Evolutionary conservation across 2,113 vertebrate species (phyloP).

Genomic region (Serinus canaria): DNA sequence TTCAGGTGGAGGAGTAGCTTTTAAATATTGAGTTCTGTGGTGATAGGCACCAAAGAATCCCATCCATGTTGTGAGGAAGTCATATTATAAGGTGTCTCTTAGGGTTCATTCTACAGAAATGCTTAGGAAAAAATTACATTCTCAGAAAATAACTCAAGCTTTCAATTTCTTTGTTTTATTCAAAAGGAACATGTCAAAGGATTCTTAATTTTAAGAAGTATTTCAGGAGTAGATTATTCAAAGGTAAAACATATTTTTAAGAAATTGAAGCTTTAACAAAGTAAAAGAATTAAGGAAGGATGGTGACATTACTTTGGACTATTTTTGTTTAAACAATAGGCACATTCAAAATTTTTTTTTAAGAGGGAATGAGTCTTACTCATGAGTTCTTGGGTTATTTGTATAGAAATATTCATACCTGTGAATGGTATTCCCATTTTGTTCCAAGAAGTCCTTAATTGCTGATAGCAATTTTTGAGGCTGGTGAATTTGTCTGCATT

Average conservation of each 20-base stretch:
- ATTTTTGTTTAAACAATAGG: neutral
- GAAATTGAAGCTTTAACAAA: neutral
- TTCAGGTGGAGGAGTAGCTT: constrained; percentile 6
- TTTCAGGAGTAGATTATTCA: neutral
- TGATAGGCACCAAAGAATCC: neutral
- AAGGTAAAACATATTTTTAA: neutral
- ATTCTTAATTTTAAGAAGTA: neutral
- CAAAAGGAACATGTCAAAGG: neutral
- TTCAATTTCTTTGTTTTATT: neutral
- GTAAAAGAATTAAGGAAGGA: neutral
- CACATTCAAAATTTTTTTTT: neutral
- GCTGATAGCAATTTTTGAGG: neutral
- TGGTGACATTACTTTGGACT: neutral
- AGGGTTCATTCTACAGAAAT: neutral
- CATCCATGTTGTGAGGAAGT: neutral
- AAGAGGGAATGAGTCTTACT: neutral
- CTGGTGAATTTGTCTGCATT: neutral
- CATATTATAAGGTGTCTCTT: neutral
- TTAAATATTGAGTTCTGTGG: neutral
- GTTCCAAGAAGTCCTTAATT: neutral
- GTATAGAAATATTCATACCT: neutral
- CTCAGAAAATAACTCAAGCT: constrained; percentile 23
- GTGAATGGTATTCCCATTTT: neutral
- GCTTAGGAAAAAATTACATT: neutral
- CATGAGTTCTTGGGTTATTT: neutral